Base-by-base conservation (phyloP, 1,140 invertebrate species). In the Penaeus chinensis region DNA sequence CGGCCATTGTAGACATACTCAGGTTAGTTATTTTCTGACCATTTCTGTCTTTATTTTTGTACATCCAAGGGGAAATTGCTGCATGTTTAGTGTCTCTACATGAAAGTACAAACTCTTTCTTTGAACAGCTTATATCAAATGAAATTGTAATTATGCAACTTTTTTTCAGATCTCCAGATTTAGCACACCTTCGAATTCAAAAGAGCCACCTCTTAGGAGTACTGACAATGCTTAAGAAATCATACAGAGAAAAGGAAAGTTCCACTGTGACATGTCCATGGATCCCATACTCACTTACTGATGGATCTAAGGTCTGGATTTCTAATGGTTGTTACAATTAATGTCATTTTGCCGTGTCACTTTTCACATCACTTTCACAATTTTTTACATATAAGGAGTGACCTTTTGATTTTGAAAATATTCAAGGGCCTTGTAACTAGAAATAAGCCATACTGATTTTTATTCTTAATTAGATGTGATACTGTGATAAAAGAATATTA, bases 251-350 rank as follows among this genome's bases (percentile, higher is more conserved):
- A 69, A 89, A 82, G 82, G 71, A 74, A 13, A 62, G 71, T 24
- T 24, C 54, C 1, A 42, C 47, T 2, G 22, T 66, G 27, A 63
- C 54, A 37, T 69, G 81, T 63, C 61, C 65, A 37, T 84, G 79
- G 83, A 47, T 84, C 42, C 47, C 66, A 63, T 60, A 85, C 82
- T 42, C 78, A 27, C 37, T 85, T 4, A 87, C 27, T 62, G 85
- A 87, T 87, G 85, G 85, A 22, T 87, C 85, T 32, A 79, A 87
- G 79, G 85, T 87, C 22, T 11, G 65, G 8, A 54, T 54, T 54
- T 54, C 10, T 54, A 13, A 54, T 13, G 54, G 54, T 54, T 2
- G 54, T 54, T 13, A 16, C 16, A 54, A 54, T 54, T 54, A 8
- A 54, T 54, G 16, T 54, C 10, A 16, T 54, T 54, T 54, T 54